Percentiles rank a stretch among this genome's conserved stretches.
phyloP scores from a whole-genome alignment of 2,888 invertebrate genomes.

The Aphodius granarius region DNA sequence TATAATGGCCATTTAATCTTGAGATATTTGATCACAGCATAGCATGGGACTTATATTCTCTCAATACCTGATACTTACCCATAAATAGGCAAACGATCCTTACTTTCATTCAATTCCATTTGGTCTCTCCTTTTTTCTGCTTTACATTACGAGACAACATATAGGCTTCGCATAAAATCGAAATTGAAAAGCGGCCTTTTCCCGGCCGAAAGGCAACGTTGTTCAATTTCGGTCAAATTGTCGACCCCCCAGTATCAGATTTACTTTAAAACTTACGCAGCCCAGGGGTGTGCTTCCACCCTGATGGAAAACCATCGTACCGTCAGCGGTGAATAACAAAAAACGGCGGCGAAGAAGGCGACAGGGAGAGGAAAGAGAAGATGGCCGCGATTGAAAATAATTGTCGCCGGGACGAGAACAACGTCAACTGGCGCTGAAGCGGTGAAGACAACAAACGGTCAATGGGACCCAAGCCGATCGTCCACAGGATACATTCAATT shows the following conservation, averaged over 20 bases:
- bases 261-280: neutral
- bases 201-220: neutral
- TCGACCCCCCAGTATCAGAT: neutral
- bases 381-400: constrained; percentile 51
- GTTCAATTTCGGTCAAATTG: neutral
- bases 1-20: too few species aligned
- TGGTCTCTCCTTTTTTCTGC: neutral
- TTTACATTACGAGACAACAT: neutral
- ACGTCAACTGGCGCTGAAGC: constrained; percentile 43
- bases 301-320: neutral
- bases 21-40: too few species aligned
- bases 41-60: too few species aligned
- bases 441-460: constrained; percentile 35
- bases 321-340: neutral
- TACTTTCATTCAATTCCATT: neutral
- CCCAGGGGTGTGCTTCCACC: neutral
- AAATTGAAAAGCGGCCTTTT: neutral
- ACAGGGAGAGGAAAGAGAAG: constrained; percentile 19
- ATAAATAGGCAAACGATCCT: too few species aligned
- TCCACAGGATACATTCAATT: constrained; percentile 51
- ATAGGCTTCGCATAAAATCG: neutral
- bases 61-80: too few species aligned
- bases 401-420: constrained; percentile 51
- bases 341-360: neutral
- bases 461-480: constrained; percentile 52